Conservation (phyloP, 2,113 vertebrate genomes). For the Alexandromys fortis region DNA sequence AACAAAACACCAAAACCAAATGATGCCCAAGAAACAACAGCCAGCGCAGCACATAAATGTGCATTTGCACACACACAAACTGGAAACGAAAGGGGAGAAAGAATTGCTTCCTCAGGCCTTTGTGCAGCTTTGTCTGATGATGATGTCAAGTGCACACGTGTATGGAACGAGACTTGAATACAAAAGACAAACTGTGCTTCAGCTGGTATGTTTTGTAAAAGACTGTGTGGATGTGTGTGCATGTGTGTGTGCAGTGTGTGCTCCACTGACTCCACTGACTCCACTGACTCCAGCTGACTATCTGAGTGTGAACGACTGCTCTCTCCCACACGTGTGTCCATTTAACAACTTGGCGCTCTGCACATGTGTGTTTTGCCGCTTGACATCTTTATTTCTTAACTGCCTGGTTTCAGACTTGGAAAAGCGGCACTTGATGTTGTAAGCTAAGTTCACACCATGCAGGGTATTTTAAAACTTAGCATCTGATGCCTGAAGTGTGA, state of each 20-base stretch:
- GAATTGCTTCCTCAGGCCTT: not conserved
- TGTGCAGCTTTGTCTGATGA: not conserved
- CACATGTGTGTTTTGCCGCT: not conserved
- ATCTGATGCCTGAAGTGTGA: constrained; percentile 70
- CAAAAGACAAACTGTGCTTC: not conserved
- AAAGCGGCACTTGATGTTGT: constrained; percentile 59
- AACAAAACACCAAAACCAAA: not conserved
- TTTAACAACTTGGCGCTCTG: accelerated
- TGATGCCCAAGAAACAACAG: not conserved
- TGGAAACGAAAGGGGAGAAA: not conserved
- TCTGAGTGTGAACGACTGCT: not conserved
- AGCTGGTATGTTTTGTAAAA: not conserved
- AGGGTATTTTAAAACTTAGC: constrained; percentile 70
- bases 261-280: too few species aligned
- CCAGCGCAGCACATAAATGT: not conserved
- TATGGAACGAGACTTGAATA: not conserved
- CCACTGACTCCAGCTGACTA: constrained; percentile 34
- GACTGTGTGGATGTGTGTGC: too few species aligned
- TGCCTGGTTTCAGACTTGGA: constrained; percentile 52
- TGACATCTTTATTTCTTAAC: constrained; percentile 36
- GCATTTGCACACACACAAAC: too few species aligned
- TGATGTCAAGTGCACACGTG: not conserved
- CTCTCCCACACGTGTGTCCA: not conserved
- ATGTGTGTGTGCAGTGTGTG: not conserved
- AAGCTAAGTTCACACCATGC: constrained; percentile 63